A percentile compares a stretch with the other conserved stretches of the same genome.
Evolutionary conservation across 2,888 invertebrate species (phyloP).

Genomic region (Diploptera punctata): DNA sequence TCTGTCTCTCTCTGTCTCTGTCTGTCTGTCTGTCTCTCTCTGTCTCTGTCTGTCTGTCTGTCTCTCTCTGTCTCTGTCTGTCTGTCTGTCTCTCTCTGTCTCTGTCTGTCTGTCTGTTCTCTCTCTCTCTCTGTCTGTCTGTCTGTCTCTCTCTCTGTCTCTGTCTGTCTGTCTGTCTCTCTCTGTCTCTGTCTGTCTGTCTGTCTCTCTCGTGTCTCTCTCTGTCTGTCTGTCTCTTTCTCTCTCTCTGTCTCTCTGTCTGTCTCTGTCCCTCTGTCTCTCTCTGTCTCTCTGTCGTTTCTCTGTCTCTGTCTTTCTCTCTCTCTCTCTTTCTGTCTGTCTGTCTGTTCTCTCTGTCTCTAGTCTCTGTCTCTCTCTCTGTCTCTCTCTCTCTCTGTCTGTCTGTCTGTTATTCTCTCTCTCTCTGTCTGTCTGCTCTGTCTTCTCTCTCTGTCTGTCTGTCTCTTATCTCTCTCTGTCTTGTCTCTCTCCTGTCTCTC

Average conservation of each 20-base stretch:
- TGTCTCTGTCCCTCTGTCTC: too few relatives aligned
- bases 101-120: too few relatives aligned
- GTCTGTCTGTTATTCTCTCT: background rate
- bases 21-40: background rate
- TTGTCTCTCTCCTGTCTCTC: too few relatives aligned
- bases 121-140: too few relatives aligned
- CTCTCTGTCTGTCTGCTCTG: background rate
- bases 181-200: background rate
- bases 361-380: background rate
- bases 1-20: background rate
- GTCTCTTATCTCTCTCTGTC: too few relatives aligned
- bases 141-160: conserved; percentile 6
- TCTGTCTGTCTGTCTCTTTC: background rate
- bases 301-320: background rate
- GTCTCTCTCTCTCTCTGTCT: background rate
- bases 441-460: background rate
- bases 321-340: too few relatives aligned
- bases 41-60: background rate
- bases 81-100: conserved; percentile 33
- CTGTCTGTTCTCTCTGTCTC: too few relatives aligned
- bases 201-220: too few relatives aligned
- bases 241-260: background rate
- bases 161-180: conserved; percentile 34
- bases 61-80: background rate
- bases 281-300: background rate